A percentile compares a stretch with the other conserved stretches of the same genome.
Conservation (phyloP, 2,888 invertebrate genomes). For the Trichacis sp. region DNA sequence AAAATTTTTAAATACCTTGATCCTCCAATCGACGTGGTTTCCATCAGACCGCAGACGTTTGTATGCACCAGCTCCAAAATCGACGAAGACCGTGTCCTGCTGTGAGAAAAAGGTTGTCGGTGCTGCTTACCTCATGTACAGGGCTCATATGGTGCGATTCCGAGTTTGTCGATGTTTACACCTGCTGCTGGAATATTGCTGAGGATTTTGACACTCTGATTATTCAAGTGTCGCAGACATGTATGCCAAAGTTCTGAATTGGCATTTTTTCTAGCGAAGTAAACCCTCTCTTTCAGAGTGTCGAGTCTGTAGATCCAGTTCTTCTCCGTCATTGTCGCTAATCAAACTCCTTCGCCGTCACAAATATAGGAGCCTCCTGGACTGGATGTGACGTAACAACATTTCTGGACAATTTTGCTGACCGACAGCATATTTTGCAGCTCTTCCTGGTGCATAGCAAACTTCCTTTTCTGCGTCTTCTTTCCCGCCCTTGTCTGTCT, state of each 20-base stretch:
- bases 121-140: too few species aligned
- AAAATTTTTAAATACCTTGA: constrained; percentile 47
- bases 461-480: too few species aligned
- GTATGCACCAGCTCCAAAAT: constrained; percentile 47
- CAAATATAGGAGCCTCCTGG: constrained; percentile 21
- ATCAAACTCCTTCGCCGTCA: constrained; percentile 25
- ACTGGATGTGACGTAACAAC: constrained; percentile 34
- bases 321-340: constrained; percentile 10
- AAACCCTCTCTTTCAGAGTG: constrained; percentile 3
- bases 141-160: too few species aligned
- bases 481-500: too few species aligned
- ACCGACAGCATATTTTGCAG: constrained; percentile 46
- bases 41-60: constrained; percentile 51
- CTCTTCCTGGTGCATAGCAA: too few species aligned
- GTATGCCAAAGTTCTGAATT: constrained; percentile 10
- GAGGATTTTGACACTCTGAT: constrained; percentile 7
- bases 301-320: constrained; percentile 27
- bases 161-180: too few species aligned
- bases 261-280: constrained; percentile 9
- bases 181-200: too few species aligned
- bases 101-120: too few species aligned
- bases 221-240: constrained; percentile 18
- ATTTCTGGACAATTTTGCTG: constrained; percentile 39
- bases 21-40: too few species aligned
- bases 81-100: too few species aligned